Evolutionary conservation across 2,113 vertebrate species (phyloP), one percentile per base, ranked within the genome.

Genomic region (Chitala chitala): DNA sequence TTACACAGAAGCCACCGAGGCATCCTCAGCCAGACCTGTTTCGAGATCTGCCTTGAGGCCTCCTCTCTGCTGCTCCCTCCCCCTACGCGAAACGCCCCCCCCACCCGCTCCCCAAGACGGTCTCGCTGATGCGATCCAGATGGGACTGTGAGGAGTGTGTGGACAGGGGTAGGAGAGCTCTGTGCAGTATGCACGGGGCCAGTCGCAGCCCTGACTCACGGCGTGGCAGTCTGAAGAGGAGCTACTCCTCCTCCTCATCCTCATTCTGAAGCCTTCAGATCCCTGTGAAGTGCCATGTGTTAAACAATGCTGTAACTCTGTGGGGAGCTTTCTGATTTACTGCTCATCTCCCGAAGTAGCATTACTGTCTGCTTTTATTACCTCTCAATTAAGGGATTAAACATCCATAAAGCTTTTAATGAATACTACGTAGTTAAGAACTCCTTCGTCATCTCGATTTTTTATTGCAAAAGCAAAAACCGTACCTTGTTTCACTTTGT

Each of bases 51-150:
- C 46, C 26, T 0, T 17, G 26, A 50, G 42, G 15, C 64, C 3
- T 46, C 12, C 4, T 12, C 64, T 0, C 24, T 42, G 8, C 50
- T n/a, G n/a, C 66, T 76, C 65, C 85, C 82, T 73, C n/a, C 26
- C 36, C 80, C 77, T 83, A 81, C 84, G 78, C 84, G 84, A 78
- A 82, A 87, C n/a, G n/a, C n/a, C n/a, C n/a, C n/a, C n/a, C n/a
- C n/a, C n/a, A n/a, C 26, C 10, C 59, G 2, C 33, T 33, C 59
- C 29, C 2, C 6, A 20, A 33, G 59, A 33, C 20, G 31, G 59
- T 64, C 64, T 63, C 74, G 0, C 58, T 86, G 85, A 89, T 89
- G 46, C 54, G 75, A 83, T 85, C 84, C 90, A 90, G 88, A 90
- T 90, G 89, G 36, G 38, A 5, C 22, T 20, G n/a, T 22, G 31